Conservation (phyloP, 2,888 invertebrate genomes). For the Drosophila ochracea region DNA sequence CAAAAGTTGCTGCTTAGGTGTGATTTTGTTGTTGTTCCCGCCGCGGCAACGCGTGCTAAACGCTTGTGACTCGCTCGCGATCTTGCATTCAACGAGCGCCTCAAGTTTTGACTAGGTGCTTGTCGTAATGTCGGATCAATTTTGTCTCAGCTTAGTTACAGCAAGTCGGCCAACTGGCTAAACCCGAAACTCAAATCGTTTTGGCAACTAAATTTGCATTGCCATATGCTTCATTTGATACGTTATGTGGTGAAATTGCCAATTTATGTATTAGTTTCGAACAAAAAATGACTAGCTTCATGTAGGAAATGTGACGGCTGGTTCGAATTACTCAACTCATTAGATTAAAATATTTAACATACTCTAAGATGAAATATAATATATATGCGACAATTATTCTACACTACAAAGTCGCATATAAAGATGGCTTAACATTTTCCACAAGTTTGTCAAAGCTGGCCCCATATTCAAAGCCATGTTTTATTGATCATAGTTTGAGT, state of each 20-base stretch:
- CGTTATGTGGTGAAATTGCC: conserved; percentile 56
- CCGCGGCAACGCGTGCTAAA: conserved; percentile 46
- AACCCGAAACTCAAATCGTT: conserved; percentile 60
- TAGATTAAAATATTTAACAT: conserved; percentile 44
- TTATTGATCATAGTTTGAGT: not conserved
- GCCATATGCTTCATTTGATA: conserved; percentile 31
- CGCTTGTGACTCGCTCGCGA: conserved; percentile 24
- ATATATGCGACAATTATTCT: not conserved
- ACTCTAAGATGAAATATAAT: not conserved
- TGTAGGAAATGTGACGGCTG: conserved; percentile 41
- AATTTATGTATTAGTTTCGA: conserved; percentile 42
- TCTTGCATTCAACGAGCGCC: conserved; percentile 12
- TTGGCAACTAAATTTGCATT: conserved; percentile 74
- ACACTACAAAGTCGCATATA: not conserved
- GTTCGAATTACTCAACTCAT: conserved; percentile 45
- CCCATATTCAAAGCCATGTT: not conserved
- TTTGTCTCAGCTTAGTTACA: conserved; percentile 63
- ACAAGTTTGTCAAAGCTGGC: not conserved
- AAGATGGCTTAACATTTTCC: not conserved
- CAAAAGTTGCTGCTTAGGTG: conserved; percentile 8
- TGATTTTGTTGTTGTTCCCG: conserved; percentile 3
- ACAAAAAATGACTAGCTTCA: conserved; percentile 37
- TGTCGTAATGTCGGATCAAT: conserved; percentile 70
- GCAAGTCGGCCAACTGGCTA: conserved; percentile 52
- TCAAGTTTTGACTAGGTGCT: conserved; percentile 32